These are phyloP conservation scores for Plusia festucae DNA, from an alignment of 2,888 invertebrate species.

Conservation along the genomic window DNA sequence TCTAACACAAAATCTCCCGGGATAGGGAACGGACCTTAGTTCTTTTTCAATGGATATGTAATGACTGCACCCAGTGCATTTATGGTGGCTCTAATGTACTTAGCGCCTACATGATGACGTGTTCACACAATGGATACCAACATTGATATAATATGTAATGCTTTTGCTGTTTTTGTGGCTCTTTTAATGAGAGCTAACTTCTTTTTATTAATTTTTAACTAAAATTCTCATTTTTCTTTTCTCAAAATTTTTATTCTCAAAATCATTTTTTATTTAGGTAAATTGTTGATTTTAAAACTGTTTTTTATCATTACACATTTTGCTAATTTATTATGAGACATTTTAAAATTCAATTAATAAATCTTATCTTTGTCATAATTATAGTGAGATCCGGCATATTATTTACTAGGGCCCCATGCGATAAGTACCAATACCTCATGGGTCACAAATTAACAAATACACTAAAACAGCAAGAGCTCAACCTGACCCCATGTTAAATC, in stretches of 20 bases:
- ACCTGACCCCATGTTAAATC: conserved; percentile 71
- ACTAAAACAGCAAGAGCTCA: conserved; percentile 57
- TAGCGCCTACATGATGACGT: conserved; percentile 34
- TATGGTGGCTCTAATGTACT: conserved; percentile 49
- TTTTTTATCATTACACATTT: no score
- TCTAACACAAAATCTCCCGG: conserved; percentile 42
- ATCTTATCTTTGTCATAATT: no score
- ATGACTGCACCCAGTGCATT: conserved; percentile 50
- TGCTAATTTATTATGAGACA: no score
- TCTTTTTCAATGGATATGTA: conserved; percentile 30
- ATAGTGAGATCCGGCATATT: neutral
- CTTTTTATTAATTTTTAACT: no score
- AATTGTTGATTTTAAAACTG: no score
- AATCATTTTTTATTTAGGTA: no score
- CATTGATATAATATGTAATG: conserved; percentile 25
- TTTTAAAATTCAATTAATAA: no score
- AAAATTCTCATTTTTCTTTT: no score
- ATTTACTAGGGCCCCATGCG: neutral
- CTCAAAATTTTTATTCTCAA: no score
- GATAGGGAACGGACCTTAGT: conserved; percentile 42
- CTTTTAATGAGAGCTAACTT: neutral
- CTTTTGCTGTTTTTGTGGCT: conserved; percentile 46
- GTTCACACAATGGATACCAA: conserved; percentile 38
- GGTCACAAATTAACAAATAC: conserved; percentile 20
- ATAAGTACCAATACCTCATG: neutral